Conservation (phyloP, 2,113 vertebrate species). For the Engraulis encrasicolus region DNA sequence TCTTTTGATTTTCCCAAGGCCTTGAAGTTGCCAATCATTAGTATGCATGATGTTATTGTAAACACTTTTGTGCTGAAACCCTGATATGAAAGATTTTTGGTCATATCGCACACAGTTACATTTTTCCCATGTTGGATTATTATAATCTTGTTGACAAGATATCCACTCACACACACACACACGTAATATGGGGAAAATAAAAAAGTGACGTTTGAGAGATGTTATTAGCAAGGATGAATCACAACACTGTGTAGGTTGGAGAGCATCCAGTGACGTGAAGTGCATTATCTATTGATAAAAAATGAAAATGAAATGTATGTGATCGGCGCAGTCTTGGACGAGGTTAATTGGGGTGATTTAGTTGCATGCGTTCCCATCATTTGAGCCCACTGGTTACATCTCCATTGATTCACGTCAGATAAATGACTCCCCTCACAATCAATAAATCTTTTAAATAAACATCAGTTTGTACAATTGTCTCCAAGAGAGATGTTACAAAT, state of each 20-base stretch:
- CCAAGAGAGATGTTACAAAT: background rate
- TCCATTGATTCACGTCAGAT: background rate
- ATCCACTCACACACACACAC: no score
- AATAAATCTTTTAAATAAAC: conserved; percentile 6
- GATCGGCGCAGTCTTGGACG: background rate
- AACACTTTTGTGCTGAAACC: background rate
- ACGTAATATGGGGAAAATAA: no score
- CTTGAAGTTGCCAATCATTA: background rate
- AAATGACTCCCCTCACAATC: background rate
- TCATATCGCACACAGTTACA: background rate
- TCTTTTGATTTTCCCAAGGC: background rate
- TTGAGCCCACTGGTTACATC: background rate
- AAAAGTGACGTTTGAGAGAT: no score
- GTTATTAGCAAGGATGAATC: no score
- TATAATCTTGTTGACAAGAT: no score
- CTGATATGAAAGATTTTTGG: background rate
- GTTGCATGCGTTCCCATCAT: background rate
- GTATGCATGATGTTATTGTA: background rate
- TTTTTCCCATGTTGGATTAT: no score
- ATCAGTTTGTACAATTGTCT: background rate
- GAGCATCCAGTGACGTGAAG: background rate
- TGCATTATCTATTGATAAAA: background rate
- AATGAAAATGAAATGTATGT: background rate
- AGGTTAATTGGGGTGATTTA: background rate
- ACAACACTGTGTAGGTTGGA: no score